A percentile compares a stretch with the other conserved stretches of the same genome.
These are phyloP conservation scores for Torymus auratus DNA, from an alignment of 2,888 invertebrate genomes.

Conservation along the genomic window DNA sequence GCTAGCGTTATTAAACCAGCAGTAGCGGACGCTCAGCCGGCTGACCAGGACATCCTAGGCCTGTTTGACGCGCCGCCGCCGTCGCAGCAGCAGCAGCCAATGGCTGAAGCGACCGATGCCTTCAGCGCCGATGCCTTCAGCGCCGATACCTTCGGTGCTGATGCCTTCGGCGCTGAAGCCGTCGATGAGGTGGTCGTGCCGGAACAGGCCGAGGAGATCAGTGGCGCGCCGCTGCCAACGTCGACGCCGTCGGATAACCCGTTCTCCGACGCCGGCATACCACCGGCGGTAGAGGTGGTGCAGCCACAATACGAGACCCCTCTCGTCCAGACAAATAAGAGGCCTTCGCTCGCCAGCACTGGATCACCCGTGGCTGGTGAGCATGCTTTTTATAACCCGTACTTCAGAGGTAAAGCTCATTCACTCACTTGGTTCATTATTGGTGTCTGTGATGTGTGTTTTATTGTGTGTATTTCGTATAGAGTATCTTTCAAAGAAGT, in stretches of 20 bases:
- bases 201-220: slow-evolving; percentile 11
- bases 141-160: not conserved
- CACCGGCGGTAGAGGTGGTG: slow-evolving; percentile 66
- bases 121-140: not conserved
- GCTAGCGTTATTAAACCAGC: slow-evolving; percentile 66
- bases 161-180: slow-evolving; percentile 1
- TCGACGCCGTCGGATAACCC: slow-evolving; percentile 55
- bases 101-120: not conserved
- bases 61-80: slow-evolving; percentile 69
- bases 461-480: too few relatives aligned
- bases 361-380: slow-evolving; percentile 38
- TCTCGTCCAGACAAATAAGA: slow-evolving; percentile 75
- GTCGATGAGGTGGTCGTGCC: slow-evolving; percentile 18
- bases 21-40: not conserved
- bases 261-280: slow-evolving; percentile 54
- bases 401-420: too few relatives aligned
- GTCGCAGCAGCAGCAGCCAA: slow-evolving; percentile 27
- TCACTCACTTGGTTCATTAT: too few relatives aligned
- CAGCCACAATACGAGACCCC: slow-evolving; percentile 79
- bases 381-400: slow-evolving; percentile 1
- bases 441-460: too few relatives aligned
- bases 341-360: slow-evolving; percentile 65
- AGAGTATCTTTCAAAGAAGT: too few relatives aligned
- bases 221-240: slow-evolving; percentile 36
- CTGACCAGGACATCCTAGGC: slow-evolving; percentile 69